phyloP scores from a whole-genome alignment of 2,888 invertebrate genomes.

The Nasonovia ribisnigri region DNA sequence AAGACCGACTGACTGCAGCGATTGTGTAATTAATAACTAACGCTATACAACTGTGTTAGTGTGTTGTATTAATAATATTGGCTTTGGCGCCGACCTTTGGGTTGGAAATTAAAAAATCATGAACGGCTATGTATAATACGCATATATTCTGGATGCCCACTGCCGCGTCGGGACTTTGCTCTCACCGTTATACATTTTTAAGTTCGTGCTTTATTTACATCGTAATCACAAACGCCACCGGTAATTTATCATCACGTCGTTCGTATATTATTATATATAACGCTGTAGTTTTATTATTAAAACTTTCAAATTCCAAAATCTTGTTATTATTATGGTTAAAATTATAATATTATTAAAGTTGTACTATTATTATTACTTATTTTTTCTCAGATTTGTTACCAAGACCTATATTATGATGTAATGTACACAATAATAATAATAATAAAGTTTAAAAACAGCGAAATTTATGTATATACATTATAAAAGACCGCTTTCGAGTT shows the following conservation, averaged over 20 bases:
- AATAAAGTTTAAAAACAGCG: not conserved
- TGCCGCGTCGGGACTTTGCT: not conserved
- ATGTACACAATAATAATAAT: not conserved
- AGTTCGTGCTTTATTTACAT: conserved; percentile 44
- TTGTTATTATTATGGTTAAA: conserved; percentile 16
- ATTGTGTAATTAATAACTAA: too few species aligned
- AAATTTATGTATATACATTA: not conserved
- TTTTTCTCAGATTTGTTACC: not conserved
- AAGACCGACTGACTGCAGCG: not conserved
- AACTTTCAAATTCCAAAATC: conserved; percentile 36
- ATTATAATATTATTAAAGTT: not conserved
- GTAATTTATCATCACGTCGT: conserved; percentile 43
- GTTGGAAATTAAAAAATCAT: conserved; percentile 46
- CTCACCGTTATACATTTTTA: conserved; percentile 31
- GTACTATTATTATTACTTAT: not conserved
- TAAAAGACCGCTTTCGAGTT: not conserved
- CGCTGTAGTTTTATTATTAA: not conserved
- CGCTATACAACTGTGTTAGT: too few species aligned
- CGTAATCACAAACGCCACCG: conserved; percentile 31
- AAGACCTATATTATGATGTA: not conserved
- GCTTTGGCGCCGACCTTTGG: not conserved
- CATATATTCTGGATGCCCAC: not conserved
- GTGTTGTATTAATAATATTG: not conserved
- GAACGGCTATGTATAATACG: not conserved
- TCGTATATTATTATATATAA: not conserved